These are phyloP conservation scores for Rutpela maculata DNA, from an alignment of 2,888 invertebrate species.

Conservation along the genomic window DNA sequence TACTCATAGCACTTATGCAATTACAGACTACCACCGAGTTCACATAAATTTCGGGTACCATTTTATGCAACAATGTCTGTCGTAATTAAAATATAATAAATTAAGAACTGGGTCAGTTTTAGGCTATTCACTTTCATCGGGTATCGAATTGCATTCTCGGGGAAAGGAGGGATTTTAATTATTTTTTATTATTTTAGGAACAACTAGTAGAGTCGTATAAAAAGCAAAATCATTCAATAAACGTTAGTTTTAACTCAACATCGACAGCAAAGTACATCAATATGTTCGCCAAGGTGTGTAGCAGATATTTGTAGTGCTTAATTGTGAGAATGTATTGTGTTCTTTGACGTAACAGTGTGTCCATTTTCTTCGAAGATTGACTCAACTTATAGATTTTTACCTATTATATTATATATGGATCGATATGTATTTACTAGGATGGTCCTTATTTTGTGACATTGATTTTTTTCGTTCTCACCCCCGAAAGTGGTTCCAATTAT, in stretches of 20 bases:
- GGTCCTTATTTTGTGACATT: too few species aligned
- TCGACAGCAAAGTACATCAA: background rate
- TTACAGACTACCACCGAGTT: background rate
- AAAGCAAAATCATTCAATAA: conserved; percentile 19
- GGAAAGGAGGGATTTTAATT: conserved; percentile 15
- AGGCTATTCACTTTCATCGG: conserved; percentile 45
- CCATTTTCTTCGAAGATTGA: background rate
- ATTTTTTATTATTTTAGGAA: conserved; percentile 34
- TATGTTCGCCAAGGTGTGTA: conserved; percentile 46
- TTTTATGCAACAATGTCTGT: conserved; percentile 28
- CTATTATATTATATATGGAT: too few species aligned
- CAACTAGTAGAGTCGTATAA: conserved; percentile 28
- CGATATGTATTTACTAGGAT: too few species aligned
- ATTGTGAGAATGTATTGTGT: background rate
- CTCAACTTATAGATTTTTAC: background rate
- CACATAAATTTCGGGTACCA: conserved; percentile 7
- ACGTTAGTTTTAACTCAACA: conserved; percentile 11
- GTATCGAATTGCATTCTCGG: conserved; percentile 36
- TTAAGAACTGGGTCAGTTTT: conserved; percentile 46
- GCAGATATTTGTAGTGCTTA: background rate
- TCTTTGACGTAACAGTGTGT: background rate
- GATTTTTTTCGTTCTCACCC: too few species aligned
- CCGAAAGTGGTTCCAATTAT: too few species aligned
- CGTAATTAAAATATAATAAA: conserved; percentile 34
- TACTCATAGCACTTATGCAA: background rate